phyloP scores from a whole-genome alignment of 2,113 vertebrate species.

The Lipophrys pholis region DNA sequence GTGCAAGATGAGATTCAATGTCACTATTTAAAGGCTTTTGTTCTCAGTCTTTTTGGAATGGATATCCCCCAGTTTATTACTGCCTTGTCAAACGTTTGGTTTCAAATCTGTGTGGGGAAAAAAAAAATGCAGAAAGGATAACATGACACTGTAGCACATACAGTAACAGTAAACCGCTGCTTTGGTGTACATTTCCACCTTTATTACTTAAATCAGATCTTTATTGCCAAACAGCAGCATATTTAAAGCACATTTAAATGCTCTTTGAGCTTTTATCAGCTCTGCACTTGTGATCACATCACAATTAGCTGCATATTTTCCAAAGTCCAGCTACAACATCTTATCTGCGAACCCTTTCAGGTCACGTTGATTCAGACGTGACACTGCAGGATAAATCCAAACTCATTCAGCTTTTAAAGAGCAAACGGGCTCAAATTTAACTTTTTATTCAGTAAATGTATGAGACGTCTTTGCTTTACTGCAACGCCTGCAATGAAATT shows the following conservation, averaged over 20 bases:
- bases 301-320: conserved; percentile 8
- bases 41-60: not conserved
- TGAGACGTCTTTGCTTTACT: not conserved
- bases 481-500: not conserved
- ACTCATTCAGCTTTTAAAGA: not conserved
- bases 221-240: too few relatives aligned
- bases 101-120: conserved; percentile 11
- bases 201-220: not conserved
- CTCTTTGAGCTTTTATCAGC: conserved; percentile 49
- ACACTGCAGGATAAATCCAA: too few relatives aligned
- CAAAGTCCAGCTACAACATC: conserved; percentile 63
- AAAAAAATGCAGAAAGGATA: not conserved
- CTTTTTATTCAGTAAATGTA: not conserved
- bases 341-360: conserved; percentile 39
- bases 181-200: not conserved
- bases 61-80: not conserved
- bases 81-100: not conserved
- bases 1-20: not conserved
- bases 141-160: not conserved
- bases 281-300: conserved; percentile 21
- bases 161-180: not conserved
- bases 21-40: not conserved
- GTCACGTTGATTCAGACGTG: not conserved
- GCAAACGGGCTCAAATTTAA: not conserved
- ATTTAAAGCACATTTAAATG: conserved; percentile 19